Base-by-base conservation (phyloP, 2,113 vertebrate genomes). In the Apaloderma vittatum region DNA sequence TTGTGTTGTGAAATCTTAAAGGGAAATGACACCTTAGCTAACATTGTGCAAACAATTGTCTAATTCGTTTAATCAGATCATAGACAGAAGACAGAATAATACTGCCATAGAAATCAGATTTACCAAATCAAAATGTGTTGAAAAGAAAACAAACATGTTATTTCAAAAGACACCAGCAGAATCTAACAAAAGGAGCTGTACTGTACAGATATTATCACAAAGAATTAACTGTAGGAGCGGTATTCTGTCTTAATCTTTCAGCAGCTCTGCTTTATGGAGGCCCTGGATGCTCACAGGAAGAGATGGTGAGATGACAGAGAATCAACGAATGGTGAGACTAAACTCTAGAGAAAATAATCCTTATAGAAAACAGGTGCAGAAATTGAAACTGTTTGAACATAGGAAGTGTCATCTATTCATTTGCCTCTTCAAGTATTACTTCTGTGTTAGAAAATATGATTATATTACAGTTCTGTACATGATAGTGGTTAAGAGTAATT, bases 261-360 rank as follows among this genome's bases (percentile, higher is more conserved):
- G 86, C 86, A 96, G 83, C 71, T 40, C 95, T 10, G 70, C 83
- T 11, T 77, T 94, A 2, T 98, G 98, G 98, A 97, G 98, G 83
- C 98, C 98, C 4, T 98, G 98, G 98, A 75, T 76, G 32, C 61
- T 58, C 65, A n/a, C 95, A 36, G 85, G 91, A 6, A 85, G 81
- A 81, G 95, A 84, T 3, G 24, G 79, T 11, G 89, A 95, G 32
- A 84, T 54, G 66, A 55, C 80, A n/a, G 49, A 76, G 75, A 62
- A 36, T 29, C 88, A 85, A 51, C 70, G 46, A 29, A 74, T 0
- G 98, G 98, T 98, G 95, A 98, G 97, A 51, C 9, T 43, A 55
- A 90, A 83, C 36, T 21, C 45, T 45, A 21, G 34, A 46, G 43
- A 23, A 55, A 84, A 82, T 8, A 62, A 90, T 59, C 70, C 52